phyloP scores from a whole-genome alignment of 53 echinoderm and acorn worm species.

The Echinometra lucunter region DNA sequence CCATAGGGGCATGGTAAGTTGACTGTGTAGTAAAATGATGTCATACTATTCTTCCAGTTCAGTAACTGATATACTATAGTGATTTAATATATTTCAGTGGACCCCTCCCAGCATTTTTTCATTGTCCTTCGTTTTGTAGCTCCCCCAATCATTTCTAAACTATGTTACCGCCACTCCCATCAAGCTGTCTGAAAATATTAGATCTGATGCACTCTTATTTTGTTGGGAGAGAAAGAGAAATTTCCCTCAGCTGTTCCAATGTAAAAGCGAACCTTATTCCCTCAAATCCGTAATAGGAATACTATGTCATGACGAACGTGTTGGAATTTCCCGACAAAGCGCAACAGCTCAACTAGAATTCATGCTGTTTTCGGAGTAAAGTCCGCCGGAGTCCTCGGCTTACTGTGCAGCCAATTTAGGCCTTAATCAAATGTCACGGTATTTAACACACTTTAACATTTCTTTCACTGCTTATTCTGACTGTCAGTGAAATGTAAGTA shows the following conservation, averaged over 20 bases:
- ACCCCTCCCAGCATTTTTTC: too few relatives aligned
- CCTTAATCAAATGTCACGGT: conserved; percentile 15
- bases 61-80: too few relatives aligned
- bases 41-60: too few relatives aligned
- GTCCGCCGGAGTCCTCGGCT: not conserved
- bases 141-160: too few relatives aligned
- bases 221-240: not conserved
- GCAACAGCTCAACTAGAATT: conserved; percentile 2
- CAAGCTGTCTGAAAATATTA: not conserved
- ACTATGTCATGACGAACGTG: conserved; percentile 2
- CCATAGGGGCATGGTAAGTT: too few relatives aligned
- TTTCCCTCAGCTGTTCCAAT: not conserved
- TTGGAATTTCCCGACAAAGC: conserved; percentile 48
- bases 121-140: too few relatives aligned
- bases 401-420: conserved; percentile 8
- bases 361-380: conserved; percentile 49
- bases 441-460: conserved; percentile 6
- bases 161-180: not conserved
- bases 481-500: not conserved
- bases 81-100: too few relatives aligned
- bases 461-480: not conserved
- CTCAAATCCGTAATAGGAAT: not conserved
- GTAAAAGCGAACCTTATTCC: not conserved
- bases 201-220: not conserved
- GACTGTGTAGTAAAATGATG: too few relatives aligned